A percentile compares a stretch with the other conserved stretches of the same genome.
These are phyloP conservation scores for Azemiops feae DNA, from an alignment of 2,113 vertebrate genomes.

Conservation along the genomic window DNA sequence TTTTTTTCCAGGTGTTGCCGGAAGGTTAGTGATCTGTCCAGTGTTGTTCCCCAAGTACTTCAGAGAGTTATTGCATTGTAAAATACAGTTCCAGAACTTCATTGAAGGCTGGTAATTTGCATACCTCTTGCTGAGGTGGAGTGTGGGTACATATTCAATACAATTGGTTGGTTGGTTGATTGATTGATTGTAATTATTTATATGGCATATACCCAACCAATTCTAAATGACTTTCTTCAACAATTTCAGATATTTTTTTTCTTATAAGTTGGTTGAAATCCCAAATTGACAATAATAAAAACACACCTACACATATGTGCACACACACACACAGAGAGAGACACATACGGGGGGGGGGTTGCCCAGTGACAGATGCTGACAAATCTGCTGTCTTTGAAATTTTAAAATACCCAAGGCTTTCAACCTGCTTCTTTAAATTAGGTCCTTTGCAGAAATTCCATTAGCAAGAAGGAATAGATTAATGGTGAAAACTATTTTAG, in stretches of 20 bases:
- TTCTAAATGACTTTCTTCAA: background rate
- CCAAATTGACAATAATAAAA: conserved; percentile 7
- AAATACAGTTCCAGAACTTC: background rate
- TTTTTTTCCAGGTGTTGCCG: background rate
- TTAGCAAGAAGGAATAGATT: conserved; percentile 47
- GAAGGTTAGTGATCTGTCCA: background rate
- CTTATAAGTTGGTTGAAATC: background rate
- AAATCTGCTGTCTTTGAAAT: conserved; percentile 25
- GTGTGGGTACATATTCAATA: background rate
- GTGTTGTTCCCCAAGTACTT: background rate
- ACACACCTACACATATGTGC: background rate
- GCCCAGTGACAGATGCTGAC: conserved; percentile 1
- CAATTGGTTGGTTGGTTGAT: background rate
- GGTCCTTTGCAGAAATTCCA: conserved; percentile 45
- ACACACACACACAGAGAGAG: background rate
- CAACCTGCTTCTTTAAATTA: conserved; percentile 5
- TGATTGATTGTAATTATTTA: background rate
- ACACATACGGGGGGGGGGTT: background rate
- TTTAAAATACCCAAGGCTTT: conserved; percentile 26
- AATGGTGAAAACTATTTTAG: conserved; percentile 46
- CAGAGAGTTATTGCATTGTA: background rate
- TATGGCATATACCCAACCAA: background rate
- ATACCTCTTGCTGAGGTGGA: background rate
- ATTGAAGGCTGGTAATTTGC: background rate
- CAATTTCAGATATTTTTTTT: background rate